Percentiles rank a stretch among this genome's conserved stretches.
phyloP scores from a whole-genome alignment of 2,797 vertebrate genomes.

The Falco cherrug region DNA sequence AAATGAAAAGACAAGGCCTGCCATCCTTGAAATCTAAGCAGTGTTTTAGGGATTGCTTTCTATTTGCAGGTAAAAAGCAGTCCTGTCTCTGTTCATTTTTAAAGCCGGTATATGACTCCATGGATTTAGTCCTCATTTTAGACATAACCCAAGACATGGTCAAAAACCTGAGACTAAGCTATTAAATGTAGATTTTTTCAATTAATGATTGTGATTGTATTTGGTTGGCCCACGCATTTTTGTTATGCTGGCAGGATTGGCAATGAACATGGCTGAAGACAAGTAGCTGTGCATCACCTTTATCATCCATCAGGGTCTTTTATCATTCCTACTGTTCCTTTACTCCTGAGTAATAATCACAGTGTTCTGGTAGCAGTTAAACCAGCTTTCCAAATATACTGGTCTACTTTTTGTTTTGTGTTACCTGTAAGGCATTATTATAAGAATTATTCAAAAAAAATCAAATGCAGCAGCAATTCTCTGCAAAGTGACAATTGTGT shows the following conservation, averaged over 20 bases:
- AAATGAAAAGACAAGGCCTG: not conserved
- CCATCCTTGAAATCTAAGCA: not conserved
- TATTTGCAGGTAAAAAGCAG: not conserved
- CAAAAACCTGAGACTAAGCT: not conserved
- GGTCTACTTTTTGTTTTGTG: not conserved
- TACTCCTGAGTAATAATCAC: not conserved
- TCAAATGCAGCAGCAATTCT: not conserved
- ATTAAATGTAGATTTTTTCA: not conserved
- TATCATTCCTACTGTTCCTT: not conserved
- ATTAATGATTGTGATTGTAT: not conserved
- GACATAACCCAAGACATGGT: not conserved
- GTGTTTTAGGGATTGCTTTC: not conserved
- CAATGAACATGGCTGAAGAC: not conserved
- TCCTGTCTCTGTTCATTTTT: not conserved
- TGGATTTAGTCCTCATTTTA: not conserved
- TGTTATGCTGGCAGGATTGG: not conserved
- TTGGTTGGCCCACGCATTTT: not conserved
- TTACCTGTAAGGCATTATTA: not conserved
- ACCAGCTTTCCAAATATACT: not conserved
- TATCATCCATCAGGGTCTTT: not conserved
- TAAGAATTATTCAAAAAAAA: not conserved
- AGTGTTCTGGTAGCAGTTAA: not conserved
- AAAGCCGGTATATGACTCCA: not conserved
- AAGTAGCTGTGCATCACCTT: not conserved
- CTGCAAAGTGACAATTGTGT: not conserved